Percentiles rank a stretch among this genome's conserved stretches.
These are phyloP conservation scores for Drosophila trichaetosa DNA, from an alignment of 2,888 invertebrate species.

Conservation along the genomic window DNA sequence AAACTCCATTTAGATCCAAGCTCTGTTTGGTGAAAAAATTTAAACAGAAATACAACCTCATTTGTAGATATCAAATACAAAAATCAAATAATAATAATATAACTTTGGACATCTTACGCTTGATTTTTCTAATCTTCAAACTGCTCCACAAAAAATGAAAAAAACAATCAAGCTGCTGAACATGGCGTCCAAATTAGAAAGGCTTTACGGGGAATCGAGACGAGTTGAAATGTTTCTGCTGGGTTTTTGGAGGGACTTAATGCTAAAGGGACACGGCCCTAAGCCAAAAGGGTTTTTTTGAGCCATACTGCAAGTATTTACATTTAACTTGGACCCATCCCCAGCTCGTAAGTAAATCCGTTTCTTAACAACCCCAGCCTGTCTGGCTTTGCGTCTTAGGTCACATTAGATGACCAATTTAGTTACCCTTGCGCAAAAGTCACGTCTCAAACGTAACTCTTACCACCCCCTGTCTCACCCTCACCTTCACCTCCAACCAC, in stretches of 20 bases:
- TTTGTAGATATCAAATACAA: slow-evolving; percentile 58
- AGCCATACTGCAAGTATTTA: slow-evolving; percentile 61
- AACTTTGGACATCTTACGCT: slow-evolving; percentile 48
- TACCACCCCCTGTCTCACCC: background rate
- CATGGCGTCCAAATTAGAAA: slow-evolving; percentile 53
- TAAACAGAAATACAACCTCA: slow-evolving; percentile 37
- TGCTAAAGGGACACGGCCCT: slow-evolving; percentile 63
- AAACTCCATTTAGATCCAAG: slow-evolving; percentile 16
- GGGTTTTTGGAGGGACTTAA: slow-evolving; percentile 39
- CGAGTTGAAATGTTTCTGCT: slow-evolving; percentile 15
- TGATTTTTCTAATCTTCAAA: slow-evolving; percentile 11
- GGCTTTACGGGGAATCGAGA: slow-evolving; percentile 16
- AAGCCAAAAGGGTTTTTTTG: slow-evolving; percentile 65
- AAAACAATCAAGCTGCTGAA: slow-evolving; percentile 39
- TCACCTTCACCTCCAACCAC: background rate
- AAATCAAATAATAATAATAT: slow-evolving; percentile 38
- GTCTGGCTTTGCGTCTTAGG: slow-evolving; percentile 44
- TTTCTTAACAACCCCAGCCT: slow-evolving; percentile 20
- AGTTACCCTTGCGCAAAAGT: slow-evolving; percentile 49
- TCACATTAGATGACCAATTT: slow-evolving; percentile 67
- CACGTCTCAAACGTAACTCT: slow-evolving; percentile 40
- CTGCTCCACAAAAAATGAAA: slow-evolving; percentile 13
- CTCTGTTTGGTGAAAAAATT: background rate
- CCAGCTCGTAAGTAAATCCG: slow-evolving; percentile 39
- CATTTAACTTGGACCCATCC: slow-evolving; percentile 48